A percentile compares a stretch with the other conserved stretches of the same genome.
Conservation (phyloP, 1,140 invertebrate genomes). For the Planococcus citri region DNA sequence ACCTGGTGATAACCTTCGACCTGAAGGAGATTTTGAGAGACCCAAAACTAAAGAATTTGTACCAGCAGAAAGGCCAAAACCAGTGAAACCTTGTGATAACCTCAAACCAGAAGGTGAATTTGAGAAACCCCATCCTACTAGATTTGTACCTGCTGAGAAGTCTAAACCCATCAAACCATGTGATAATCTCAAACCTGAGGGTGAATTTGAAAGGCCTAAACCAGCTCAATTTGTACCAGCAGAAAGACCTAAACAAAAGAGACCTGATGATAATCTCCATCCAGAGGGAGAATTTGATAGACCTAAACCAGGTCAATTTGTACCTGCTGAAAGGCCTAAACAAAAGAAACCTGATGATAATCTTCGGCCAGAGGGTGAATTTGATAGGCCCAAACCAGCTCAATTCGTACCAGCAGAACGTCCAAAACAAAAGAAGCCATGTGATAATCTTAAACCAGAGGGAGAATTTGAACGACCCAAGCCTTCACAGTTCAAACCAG, state of each 20-base stretch:
- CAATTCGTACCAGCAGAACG: constrained; percentile 34
- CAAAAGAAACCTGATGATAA: constrained; percentile 48
- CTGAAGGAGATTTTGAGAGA: constrained; percentile 40
- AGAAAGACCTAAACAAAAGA: constrained; percentile 42
- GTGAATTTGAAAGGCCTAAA: constrained; percentile 31
- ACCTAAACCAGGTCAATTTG: constrained; percentile 39
- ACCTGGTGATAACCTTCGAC: constrained; percentile 41
- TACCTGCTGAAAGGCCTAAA: constrained; percentile 43
- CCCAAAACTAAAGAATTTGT: constrained; percentile 29
- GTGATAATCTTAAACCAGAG: constrained; percentile 39
- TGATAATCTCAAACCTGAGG: constrained; percentile 41
- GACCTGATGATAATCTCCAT: constrained; percentile 45
- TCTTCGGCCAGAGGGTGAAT: constrained; percentile 47
- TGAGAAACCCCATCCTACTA: constrained; percentile 31
- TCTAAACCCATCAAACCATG: constrained; percentile 33
- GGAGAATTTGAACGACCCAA: constrained; percentile 42
- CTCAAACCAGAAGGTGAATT: constrained; percentile 48
- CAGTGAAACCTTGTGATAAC: constrained; percentile 41
- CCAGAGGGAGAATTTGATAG: constrained; percentile 48
- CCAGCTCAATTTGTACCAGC: constrained; percentile 28
- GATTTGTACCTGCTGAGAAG: constrained; percentile 32
- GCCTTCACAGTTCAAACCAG: constrained; percentile 38
- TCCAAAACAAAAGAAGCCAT: constrained; percentile 38
- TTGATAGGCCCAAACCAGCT: constrained; percentile 34
- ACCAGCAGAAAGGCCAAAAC: constrained; percentile 33